Percentiles rank a stretch among this genome's conserved stretches.
phyloP scores from a whole-genome alignment of 2,113 vertebrate species.

The Syngnathus floridae region DNA sequence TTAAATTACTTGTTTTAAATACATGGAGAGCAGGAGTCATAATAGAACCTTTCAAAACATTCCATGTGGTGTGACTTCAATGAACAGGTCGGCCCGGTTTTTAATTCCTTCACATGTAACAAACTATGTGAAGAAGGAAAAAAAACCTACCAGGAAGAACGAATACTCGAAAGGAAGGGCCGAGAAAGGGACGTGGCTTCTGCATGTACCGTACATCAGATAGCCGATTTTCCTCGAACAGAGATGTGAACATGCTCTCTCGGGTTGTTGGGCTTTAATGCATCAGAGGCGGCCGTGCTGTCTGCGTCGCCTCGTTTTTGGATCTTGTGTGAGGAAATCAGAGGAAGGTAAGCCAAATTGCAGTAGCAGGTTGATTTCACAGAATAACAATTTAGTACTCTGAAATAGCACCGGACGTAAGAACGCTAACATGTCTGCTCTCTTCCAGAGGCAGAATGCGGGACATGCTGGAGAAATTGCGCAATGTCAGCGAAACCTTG shows the following conservation, averaged over 20 bases:
- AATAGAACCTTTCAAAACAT: background rate
- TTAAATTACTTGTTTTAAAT: no score
- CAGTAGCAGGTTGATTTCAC: background rate
- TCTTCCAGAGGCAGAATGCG: slow-evolving; percentile 75
- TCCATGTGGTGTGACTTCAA: background rate
- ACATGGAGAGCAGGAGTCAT: background rate
- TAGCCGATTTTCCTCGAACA: slow-evolving; percentile 3
- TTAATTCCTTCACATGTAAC: background rate
- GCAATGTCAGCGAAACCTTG: slow-evolving; percentile 65
- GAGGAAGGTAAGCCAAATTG: slow-evolving; percentile 38
- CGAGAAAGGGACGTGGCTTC: background rate
- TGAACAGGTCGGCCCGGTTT: background rate
- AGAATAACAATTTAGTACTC: background rate
- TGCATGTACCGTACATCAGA: slow-evolving; percentile 26
- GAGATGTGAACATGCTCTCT: slow-evolving; percentile 6
- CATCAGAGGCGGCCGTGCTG: background rate
- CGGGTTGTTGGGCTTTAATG: background rate
- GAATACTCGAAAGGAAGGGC: slow-evolving; percentile 20
- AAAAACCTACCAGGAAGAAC: slow-evolving; percentile 2
- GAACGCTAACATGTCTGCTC: no score
- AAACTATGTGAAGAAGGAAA: background rate
- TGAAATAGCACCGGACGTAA: background rate
- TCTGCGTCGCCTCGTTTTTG: background rate
- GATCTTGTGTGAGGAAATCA: background rate
- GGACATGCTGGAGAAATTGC: slow-evolving; percentile 78